These are phyloP conservation scores for Aythya fuligula DNA, from an alignment of 2,797 vertebrate genomes.

Conservation along the genomic window DNA sequence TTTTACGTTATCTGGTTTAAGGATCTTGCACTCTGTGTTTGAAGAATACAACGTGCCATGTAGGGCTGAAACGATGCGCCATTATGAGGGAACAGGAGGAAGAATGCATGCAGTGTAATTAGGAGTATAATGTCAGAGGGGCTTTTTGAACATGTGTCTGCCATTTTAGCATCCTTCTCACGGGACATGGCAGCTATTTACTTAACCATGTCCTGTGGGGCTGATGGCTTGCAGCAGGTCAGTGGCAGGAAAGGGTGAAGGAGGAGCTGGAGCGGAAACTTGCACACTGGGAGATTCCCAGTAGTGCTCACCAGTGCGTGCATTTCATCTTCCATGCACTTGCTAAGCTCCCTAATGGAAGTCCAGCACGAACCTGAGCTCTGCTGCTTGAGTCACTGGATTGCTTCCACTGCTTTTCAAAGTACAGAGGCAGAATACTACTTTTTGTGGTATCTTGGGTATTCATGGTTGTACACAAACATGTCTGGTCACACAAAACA, in stretches of 20 bases:
- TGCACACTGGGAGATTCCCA: not conserved
- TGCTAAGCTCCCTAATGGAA: not conserved
- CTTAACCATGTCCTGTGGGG: not conserved
- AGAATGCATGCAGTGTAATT: not conserved
- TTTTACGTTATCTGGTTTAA: not conserved
- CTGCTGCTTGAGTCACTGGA: not conserved
- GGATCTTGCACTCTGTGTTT: not conserved
- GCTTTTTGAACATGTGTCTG: conserved; percentile 1
- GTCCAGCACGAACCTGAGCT: not conserved
- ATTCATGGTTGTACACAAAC: not conserved
- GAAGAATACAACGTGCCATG: not conserved
- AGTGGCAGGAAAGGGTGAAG: not conserved
- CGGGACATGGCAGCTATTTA: conserved; percentile 15
- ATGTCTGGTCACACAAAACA: not conserved
- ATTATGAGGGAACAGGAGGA: not conserved
- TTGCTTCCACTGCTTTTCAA: not conserved
- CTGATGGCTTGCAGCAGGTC: not conserved
- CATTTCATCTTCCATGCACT: fast-evolving
- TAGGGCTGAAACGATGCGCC: not conserved
- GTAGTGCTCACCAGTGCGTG: fast-evolving
- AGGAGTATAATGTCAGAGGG: not conserved
- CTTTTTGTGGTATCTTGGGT: not conserved
- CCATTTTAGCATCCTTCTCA: not conserved
- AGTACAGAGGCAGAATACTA: not conserved
- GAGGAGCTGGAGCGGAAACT: conserved; percentile 37